phyloP scores from a whole-genome alignment of 2,888 invertebrate species.

The Isotomurus palustris region DNA sequence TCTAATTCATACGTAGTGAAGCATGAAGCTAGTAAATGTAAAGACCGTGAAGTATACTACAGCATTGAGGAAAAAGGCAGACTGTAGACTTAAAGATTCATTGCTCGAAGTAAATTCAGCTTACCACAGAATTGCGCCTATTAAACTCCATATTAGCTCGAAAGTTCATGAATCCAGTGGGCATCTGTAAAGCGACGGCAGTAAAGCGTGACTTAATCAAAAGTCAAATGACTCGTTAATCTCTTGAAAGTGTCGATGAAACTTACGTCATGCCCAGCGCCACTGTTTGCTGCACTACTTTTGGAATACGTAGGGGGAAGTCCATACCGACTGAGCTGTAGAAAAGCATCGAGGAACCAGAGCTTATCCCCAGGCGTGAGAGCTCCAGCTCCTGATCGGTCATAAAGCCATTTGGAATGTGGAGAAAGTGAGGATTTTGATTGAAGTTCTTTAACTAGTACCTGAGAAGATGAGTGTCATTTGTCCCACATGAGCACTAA shows the following conservation, averaged over 20 bases:
- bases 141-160: conserved; percentile 39
- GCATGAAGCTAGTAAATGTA: no score
- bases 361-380: conserved; percentile 28
- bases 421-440: no score
- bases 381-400: conserved; percentile 10
- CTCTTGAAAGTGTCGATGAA: not conserved
- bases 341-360: conserved; percentile 44
- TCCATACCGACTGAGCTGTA: conserved; percentile 33
- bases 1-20: no score
- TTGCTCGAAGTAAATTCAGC: not conserved
- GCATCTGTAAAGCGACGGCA: conserved; percentile 20
- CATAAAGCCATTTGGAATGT: not conserved
- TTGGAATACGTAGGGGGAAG: not conserved
- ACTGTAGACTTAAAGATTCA: no score
- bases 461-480: conserved; percentile 14
- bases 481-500: conserved; percentile 33
- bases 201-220: not conserved
- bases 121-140: conserved; percentile 30
- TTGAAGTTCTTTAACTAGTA: not conserved
- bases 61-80: no score
- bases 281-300: no score
- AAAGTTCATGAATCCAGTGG: conserved; percentile 36
- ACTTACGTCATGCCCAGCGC: not conserved
- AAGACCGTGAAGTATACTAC: no score
- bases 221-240: not conserved